These are phyloP conservation scores for Rhadinocentrus ornatus DNA, from an alignment of 2,797 vertebrate species.

Conservation along the genomic window DNA sequence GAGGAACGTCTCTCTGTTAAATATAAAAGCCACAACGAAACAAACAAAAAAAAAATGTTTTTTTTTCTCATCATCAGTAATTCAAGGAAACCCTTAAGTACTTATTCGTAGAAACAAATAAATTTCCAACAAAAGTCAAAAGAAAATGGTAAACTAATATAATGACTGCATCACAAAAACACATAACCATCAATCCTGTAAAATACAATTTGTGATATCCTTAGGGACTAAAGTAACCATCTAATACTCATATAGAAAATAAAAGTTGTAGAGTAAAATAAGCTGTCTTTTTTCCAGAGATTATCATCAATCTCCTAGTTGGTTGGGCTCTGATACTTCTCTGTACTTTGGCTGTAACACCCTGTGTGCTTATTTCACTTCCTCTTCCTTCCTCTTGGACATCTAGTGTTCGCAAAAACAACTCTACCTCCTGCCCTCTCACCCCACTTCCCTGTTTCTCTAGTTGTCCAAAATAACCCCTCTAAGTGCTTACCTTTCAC, in stretches of 20 bases:
- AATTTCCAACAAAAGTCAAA: background rate
- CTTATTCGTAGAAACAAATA: background rate
- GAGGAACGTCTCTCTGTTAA: background rate
- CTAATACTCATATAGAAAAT: background rate
- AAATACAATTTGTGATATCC: background rate
- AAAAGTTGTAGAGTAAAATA: slow-evolving; percentile 16
- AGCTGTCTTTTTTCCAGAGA: background rate
- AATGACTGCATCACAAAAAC: background rate
- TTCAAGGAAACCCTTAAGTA: background rate
- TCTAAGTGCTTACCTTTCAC: slow-evolving; percentile 70
- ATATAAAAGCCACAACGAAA: background rate
- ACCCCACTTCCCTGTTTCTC: slow-evolving; percentile 51
- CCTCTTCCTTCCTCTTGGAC: slow-evolving; percentile 37
- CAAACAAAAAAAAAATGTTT: background rate
- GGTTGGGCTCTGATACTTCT: slow-evolving; percentile 36
- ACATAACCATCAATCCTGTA: background rate
- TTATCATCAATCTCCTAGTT: slow-evolving; percentile 12
- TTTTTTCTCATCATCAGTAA: background rate
- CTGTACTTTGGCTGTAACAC: slow-evolving; percentile 31
- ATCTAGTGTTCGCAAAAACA: slow-evolving; percentile 62
- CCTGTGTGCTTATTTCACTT: slow-evolving; percentile 36
- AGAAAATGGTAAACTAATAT: background rate
- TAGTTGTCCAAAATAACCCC: slow-evolving; percentile 65
- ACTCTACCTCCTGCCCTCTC: slow-evolving; percentile 57
- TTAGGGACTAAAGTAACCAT: background rate